Conservation (phyloP, 2,113 vertebrate genomes). For the Anas platyrhynchos region DNA sequence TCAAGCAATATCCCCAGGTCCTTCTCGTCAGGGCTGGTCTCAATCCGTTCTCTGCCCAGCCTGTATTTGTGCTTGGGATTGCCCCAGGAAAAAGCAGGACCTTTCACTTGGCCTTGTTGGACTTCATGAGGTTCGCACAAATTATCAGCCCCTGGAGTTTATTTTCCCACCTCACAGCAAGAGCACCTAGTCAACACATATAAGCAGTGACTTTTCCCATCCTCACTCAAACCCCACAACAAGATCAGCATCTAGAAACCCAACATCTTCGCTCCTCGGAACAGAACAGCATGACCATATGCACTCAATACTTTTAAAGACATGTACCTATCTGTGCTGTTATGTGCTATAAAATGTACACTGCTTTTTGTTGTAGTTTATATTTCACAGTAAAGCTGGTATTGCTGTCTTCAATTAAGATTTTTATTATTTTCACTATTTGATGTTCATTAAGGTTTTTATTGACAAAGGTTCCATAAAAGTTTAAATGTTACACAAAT, state of each 20-base stretch:
- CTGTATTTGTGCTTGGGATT: too few species aligned
- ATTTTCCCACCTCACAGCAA: neutral
- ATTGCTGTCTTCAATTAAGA: neutral
- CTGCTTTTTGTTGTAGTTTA: neutral
- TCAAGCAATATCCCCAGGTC: too few species aligned
- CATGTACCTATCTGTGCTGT: neutral
- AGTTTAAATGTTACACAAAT: neutral
- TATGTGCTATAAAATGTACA: neutral
- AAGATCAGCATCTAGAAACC: neutral
- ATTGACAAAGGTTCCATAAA: neutral
- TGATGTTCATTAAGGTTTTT: conserved; percentile 3
- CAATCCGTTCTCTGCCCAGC: too few species aligned
- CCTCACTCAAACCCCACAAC: neutral
- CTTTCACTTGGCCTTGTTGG: too few species aligned
- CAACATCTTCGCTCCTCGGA: neutral
- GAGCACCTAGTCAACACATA: neutral
- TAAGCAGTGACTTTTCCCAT: neutral
- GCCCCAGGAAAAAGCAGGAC: too few species aligned
- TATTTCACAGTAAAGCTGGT: neutral
- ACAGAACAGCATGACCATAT: neutral
- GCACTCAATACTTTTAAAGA: neutral
- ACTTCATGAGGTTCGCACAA: too few species aligned
- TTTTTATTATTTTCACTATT: conserved; percentile 16
- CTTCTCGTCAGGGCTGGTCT: too few species aligned
- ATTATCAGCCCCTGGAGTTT: neutral